Percentiles rank a stretch among this genome's conserved stretches.
Conservation (phyloP, 2,113 vertebrate genomes). For the Empidonax alnorum region DNA sequence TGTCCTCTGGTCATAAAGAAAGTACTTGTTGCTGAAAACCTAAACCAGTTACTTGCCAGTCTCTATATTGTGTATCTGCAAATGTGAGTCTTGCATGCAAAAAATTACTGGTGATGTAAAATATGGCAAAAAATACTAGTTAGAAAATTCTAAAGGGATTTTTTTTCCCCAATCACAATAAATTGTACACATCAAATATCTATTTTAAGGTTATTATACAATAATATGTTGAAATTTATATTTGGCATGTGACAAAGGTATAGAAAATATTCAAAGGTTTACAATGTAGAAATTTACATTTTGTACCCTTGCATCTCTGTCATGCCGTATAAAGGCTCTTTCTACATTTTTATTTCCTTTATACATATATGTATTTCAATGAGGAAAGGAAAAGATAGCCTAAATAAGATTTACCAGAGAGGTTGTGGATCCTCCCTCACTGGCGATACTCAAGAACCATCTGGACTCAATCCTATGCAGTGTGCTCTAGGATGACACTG, state of each 20-base stretch:
- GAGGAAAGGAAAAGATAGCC: not conserved
- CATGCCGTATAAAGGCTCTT: not conserved
- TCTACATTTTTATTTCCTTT: not conserved
- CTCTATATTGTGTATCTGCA: not conserved
- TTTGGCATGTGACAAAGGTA: not conserved
- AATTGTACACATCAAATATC: not conserved
- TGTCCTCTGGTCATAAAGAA: constrained; percentile 46
- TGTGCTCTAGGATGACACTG: not conserved
- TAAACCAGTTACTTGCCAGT: constrained; percentile 38
- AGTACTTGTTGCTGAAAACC: constrained; percentile 30
- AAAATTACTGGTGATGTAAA: constrained; percentile 26
- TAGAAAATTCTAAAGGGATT: not conserved
- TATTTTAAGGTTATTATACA: not conserved
- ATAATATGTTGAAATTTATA: not conserved
- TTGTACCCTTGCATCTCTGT: not conserved
- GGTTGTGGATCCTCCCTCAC: not conserved
- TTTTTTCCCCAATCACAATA: not conserved
- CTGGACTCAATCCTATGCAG: not conserved
- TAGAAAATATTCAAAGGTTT: not conserved
- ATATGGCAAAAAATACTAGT: not conserved
- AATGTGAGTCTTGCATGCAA: not conserved
- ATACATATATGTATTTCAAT: not conserved
- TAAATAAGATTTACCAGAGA: not conserved
- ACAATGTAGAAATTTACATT: not conserved
- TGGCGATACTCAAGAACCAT: not conserved